phyloP scores from a whole-genome alignment of 2,113 vertebrate species.

The Misgurnus anguillicaudatus region DNA sequence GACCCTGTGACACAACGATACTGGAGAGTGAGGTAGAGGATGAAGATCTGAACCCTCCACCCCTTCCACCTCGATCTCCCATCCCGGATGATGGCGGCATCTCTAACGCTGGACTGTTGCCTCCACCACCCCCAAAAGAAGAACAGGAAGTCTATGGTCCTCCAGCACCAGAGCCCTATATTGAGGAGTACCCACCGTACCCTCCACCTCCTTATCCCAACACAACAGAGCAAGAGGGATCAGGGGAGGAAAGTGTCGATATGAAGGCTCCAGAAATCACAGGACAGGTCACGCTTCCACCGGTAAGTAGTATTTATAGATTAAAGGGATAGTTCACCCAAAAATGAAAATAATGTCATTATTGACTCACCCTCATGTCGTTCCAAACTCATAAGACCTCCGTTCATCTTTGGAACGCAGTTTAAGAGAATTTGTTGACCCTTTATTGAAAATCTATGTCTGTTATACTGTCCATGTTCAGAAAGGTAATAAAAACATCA shows the following conservation, averaged over 20 bases:
- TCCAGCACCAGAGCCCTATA: conserved; percentile 68
- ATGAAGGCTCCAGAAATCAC: conserved; percentile 86
- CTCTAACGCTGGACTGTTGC: conserved; percentile 13
- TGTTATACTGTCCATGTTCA: too few species aligned
- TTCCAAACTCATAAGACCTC: too few species aligned
- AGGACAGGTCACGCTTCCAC: conserved; percentile 80
- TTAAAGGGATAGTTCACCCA: too few species aligned
- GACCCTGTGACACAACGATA: conserved; percentile 23
- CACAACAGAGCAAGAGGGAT: conserved; percentile 72
- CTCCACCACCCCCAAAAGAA: conserved; percentile 61
- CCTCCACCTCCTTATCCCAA: conserved; percentile 87
- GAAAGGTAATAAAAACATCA: too few species aligned
- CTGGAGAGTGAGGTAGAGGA: conserved; percentile 55
- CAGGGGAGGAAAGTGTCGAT: conserved; percentile 72
- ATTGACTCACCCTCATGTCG: too few species aligned
- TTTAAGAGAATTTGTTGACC: too few species aligned
- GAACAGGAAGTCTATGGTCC: conserved; percentile 60
- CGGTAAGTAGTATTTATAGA: conserved; percentile 69
- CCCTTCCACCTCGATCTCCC: conserved; percentile 59
- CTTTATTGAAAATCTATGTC: too few species aligned
- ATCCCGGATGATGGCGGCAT: conserved; percentile 61
- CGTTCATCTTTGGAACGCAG: too few species aligned
- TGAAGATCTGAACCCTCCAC: conserved; percentile 57
- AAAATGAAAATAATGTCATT: too few species aligned
- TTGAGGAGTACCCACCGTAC: conserved; percentile 90